A percentile compares a stretch with the other conserved stretches of the same genome.
Evolutionary conservation across 2,888 invertebrate genomes (phyloP).

Genomic region (Drosophila pullipes): DNA sequence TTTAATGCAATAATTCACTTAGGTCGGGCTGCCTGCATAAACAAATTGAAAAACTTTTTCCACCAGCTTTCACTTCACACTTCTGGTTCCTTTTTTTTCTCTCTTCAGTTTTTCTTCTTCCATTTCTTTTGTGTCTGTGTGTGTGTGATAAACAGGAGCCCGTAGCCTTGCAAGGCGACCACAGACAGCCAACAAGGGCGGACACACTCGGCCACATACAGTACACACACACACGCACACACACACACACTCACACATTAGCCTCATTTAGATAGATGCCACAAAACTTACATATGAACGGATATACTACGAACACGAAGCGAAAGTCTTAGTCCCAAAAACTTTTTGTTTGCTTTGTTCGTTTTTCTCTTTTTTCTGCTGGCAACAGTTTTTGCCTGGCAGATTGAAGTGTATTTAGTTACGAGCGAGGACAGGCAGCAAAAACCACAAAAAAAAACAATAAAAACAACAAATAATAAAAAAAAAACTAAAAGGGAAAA

Average conservation of each 20-base stretch:
- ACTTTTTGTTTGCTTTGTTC: slow-evolving; percentile 32
- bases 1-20: slow-evolving; percentile 74
- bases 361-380: not conserved
- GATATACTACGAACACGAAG: slow-evolving; percentile 9
- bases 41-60: slow-evolving; percentile 79
- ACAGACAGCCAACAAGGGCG: slow-evolving; percentile 13
- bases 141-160: not conserved
- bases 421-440: slow-evolving; percentile 12
- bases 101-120: not conserved
- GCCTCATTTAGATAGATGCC: slow-evolving; percentile 13
- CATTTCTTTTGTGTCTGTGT: not conserved
- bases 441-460: slow-evolving; percentile 7
- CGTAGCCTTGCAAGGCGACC: slow-evolving; percentile 14
- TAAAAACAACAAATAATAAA: slow-evolving; percentile 3
- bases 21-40: slow-evolving; percentile 67
- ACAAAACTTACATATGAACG: slow-evolving; percentile 32
- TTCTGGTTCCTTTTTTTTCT: slow-evolving; percentile 2
- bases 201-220: not conserved
- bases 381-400: slow-evolving; percentile 19
- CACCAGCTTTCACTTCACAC: slow-evolving; percentile 64
- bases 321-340: slow-evolving; percentile 29
- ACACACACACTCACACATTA: not conserved
- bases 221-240: not conserved
- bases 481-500: not conserved
- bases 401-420: slow-evolving; percentile 33